Conservation (phyloP, 2,888 invertebrate species). For the Brenthis ino region DNA sequence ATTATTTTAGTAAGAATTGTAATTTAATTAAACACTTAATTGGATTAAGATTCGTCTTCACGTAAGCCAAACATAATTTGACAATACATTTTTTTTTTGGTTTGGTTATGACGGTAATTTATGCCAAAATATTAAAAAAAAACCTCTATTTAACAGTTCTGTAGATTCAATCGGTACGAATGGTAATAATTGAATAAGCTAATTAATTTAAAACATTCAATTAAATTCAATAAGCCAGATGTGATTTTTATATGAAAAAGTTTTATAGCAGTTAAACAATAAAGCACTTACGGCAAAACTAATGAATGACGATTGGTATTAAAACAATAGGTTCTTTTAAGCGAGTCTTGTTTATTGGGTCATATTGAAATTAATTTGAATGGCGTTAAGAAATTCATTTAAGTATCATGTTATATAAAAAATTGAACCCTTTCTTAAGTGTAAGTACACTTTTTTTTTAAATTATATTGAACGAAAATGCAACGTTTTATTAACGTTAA, state of each 20-base stretch:
- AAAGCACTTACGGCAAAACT: slow-evolving; percentile 7
- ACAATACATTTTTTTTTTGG: no score
- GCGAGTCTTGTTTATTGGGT: slow-evolving; percentile 1
- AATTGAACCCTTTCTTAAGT: background rate
- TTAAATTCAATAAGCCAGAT: slow-evolving; percentile 23
- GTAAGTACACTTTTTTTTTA: background rate
- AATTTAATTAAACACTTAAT: no score
- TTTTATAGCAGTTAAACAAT: slow-evolving; percentile 18
- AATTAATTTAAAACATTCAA: slow-evolving; percentile 17
- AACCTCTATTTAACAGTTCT: no score
- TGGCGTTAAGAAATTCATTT: slow-evolving; percentile 8
- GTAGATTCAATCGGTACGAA: background rate
- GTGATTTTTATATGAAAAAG: slow-evolving; percentile 19
- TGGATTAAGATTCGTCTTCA: no score
- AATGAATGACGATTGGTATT: slow-evolving; percentile 15
- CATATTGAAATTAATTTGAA: background rate
- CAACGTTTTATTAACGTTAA: background rate
- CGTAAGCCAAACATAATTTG: no score
- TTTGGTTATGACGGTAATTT: no score
- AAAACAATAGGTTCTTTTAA: slow-evolving; percentile 22
- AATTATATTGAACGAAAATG: background rate
- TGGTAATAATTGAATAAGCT: background rate
- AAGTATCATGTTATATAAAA: slow-evolving; percentile 2
- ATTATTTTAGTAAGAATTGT: no score
- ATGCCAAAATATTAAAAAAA: no score